A percentile compares a stretch with the other conserved stretches of the same genome.
Conservation (phyloP, 2,888 invertebrate genomes). For the Trachelus troglodyta region DNA sequence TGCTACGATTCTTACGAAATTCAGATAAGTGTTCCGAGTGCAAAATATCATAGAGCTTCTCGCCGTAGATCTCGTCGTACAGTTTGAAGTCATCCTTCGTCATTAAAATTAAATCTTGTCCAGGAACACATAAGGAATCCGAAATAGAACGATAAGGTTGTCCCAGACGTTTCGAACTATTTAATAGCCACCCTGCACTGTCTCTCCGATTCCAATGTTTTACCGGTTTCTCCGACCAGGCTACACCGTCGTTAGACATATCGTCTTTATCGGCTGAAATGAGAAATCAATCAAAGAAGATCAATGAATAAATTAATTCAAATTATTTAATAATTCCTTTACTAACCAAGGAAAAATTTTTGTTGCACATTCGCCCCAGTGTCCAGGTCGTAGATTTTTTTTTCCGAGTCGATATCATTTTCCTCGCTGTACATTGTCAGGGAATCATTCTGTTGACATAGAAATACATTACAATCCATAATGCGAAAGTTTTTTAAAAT, state of each 20-base stretch:
- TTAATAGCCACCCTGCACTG: slow-evolving; percentile 69
- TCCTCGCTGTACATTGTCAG: not conserved
- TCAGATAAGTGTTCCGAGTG: slow-evolving; percentile 49
- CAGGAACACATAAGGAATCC: slow-evolving; percentile 54
- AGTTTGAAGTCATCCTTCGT: slow-evolving; percentile 51
- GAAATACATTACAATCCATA: not conserved
- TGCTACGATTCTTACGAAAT: slow-evolving; percentile 41
- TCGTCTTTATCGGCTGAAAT: not conserved
- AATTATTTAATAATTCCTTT: not conserved
- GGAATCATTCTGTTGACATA: not conserved
- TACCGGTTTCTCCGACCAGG: slow-evolving; percentile 70
- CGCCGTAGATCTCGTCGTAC: slow-evolving; percentile 55
- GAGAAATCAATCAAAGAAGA: not conserved
- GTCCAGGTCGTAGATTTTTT: not conserved
- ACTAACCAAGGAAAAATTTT: not conserved
- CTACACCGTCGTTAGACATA: slow-evolving; percentile 51
- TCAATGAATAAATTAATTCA: not conserved
- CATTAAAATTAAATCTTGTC: slow-evolving; percentile 50
- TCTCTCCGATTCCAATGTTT: slow-evolving; percentile 71
- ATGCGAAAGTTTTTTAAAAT: not conserved
- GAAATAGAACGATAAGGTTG: slow-evolving; percentile 55
- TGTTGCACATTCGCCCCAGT: not conserved
- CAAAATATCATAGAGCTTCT: slow-evolving; percentile 53
- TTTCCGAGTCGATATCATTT: not conserved
- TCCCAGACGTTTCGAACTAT: slow-evolving; percentile 53